Conservation (phyloP, 2,888 invertebrate genomes). For the Cerceris rybyensis region DNA sequence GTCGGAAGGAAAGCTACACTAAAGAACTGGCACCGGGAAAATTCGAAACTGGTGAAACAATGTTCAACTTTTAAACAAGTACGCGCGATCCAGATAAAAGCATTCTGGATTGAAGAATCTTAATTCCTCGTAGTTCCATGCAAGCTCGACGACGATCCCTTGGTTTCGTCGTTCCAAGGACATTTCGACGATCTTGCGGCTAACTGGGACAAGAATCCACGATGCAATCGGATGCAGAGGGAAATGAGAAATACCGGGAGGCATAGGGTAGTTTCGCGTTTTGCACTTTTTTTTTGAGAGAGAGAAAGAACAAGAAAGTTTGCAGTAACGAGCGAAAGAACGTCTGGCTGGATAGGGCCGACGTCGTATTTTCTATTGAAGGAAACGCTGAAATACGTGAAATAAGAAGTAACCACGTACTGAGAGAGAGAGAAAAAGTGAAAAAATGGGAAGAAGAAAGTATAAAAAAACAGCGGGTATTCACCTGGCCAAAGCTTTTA, state of each 20-base stretch:
- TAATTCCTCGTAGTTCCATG: not conserved
- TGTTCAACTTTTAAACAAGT: not conserved
- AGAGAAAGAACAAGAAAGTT: not conserved
- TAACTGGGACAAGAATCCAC: conserved; percentile 3
- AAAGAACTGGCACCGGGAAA: not conserved
- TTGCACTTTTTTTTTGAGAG: not conserved
- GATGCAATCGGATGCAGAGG: not conserved
- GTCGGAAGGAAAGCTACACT: not conserved
- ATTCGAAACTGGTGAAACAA: not conserved
- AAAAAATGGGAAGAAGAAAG: not conserved
- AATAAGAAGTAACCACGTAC: not conserved
- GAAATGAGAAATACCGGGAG: not conserved
- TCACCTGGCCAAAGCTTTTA: not conserved
- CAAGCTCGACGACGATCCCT: not conserved
- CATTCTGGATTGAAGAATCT: not conserved
- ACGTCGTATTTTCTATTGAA: not conserved
- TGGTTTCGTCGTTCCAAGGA: not conserved
- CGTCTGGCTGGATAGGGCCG: not conserved
- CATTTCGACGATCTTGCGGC: not conserved
- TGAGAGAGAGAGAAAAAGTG: not conserved
- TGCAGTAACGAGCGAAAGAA: not conserved
- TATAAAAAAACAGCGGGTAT: not conserved
- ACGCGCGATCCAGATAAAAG: not conserved
- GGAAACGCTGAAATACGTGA: not conserved
- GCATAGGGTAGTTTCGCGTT: not conserved